phyloP scores from a whole-genome alignment of 2,113 vertebrate species.

The Chaetura pelagica region DNA sequence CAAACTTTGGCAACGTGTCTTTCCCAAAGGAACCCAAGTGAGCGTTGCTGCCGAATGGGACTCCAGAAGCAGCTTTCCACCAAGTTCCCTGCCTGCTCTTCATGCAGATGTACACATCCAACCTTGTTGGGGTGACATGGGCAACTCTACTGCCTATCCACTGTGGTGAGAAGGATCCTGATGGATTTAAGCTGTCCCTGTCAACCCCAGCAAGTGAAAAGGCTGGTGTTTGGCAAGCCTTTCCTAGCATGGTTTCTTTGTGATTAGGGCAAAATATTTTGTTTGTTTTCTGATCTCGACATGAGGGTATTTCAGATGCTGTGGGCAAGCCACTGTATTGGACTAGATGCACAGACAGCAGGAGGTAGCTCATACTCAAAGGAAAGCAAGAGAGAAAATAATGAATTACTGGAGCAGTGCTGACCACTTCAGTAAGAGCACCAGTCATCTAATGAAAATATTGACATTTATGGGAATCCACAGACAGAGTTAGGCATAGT shows the following conservation, averaged over 20 bases:
- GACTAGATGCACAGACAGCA: neutral
- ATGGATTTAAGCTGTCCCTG: slow-evolving; percentile 56
- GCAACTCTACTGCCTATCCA: neutral
- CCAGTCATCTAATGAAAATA: slow-evolving; percentile 41
- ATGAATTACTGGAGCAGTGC: neutral
- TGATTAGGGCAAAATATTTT: neutral
- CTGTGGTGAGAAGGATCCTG: neutral
- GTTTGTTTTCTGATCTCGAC: neutral
- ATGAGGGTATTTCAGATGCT: neutral
- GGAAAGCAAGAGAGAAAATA: neutral
- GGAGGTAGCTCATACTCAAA: neutral
- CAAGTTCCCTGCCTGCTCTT: neutral
- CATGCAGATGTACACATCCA: slow-evolving; percentile 23
- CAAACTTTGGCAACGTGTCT: neutral
- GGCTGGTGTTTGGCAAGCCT: neutral
- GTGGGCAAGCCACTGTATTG: neutral
- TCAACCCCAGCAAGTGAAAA: slow-evolving; percentile 45
- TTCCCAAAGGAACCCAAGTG: neutral
- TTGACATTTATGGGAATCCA: slow-evolving; percentile 51
- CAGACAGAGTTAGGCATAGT: slow-evolving; percentile 7
- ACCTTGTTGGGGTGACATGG: neutral
- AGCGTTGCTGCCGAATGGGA: neutral
- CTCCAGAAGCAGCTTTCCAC: neutral
- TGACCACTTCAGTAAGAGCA: slow-evolving; percentile 19
- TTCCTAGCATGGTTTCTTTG: neutral